phyloP scores from a whole-genome alignment of 1,140 invertebrate genomes.

The Heliothis virescens region DNA sequence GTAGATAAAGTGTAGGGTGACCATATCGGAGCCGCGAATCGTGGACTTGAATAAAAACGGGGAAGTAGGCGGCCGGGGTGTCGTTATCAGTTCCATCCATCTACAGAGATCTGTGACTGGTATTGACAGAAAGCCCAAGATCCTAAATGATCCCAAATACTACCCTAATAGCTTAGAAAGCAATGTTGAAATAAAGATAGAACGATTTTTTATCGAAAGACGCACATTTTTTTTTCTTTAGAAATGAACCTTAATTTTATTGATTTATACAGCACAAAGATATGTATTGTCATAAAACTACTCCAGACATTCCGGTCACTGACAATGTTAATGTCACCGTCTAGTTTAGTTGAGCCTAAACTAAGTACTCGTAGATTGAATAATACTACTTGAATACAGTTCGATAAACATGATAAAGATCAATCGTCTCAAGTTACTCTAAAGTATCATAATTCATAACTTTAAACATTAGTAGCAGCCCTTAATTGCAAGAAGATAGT shows the following conservation, averaged over 20 bases:
- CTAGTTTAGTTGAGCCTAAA: not conserved
- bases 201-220: not conserved
- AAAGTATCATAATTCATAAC: constrained; percentile 26
- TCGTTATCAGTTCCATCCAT: constrained; percentile 15
- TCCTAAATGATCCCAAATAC: not conserved
- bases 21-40: constrained; percentile 16
- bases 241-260: not conserved
- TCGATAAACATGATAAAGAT: not conserved
- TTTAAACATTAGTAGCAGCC: constrained; percentile 20
- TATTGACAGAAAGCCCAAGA: constrained; percentile 24
- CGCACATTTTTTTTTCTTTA: not conserved
- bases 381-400: not conserved
- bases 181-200: not conserved
- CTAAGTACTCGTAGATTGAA: constrained; percentile 6
- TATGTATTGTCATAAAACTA: not conserved
- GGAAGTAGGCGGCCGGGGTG: not conserved
- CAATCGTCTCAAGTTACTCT: not conserved
- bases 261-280: not conserved
- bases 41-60: constrained; percentile 25
- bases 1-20: constrained; percentile 41
- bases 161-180: not conserved
- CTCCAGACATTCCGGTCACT: not conserved
- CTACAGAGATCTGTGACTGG: not conserved
- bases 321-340: constrained; percentile 19
- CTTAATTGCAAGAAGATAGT: constrained; percentile 29